phyloP scores from a whole-genome alignment of 2,797 vertebrate genomes.

The Rhabdophis nuchalis region DNA sequence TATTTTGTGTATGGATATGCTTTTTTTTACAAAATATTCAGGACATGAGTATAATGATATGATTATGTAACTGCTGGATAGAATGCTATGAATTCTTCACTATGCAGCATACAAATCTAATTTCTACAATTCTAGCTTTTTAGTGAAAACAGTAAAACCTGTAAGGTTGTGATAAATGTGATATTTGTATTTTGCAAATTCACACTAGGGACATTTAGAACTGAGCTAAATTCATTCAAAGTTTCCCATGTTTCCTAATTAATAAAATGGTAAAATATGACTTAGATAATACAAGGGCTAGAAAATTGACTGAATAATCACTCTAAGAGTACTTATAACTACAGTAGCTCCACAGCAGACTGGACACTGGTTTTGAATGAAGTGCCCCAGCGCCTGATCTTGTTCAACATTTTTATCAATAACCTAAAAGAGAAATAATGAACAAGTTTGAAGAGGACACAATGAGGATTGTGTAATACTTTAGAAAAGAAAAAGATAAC shows the following conservation, averaged over 20 bases:
- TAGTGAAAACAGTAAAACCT: neutral
- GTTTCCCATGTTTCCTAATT: neutral
- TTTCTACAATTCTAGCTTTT: neutral
- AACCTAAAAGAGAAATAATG: neutral
- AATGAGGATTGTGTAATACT: neutral
- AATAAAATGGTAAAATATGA: neutral
- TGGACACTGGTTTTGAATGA: neutral
- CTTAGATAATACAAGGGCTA: neutral
- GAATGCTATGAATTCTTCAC: constrained; percentile 12
- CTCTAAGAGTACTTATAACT: neutral
- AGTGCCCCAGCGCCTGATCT: neutral
- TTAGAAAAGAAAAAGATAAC: neutral
- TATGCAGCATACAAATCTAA: neutral
- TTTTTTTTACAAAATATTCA: constrained; percentile 29
- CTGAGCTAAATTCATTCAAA: neutral
- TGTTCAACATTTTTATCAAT: neutral
- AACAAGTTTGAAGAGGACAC: neutral
- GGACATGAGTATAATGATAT: constrained; percentile 24
- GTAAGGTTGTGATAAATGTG: neutral
- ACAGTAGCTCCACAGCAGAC: neutral
- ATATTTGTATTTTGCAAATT: neutral
- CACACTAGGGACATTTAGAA: neutral
- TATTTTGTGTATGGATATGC: constrained; percentile 34
- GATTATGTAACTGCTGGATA: constrained; percentile 40
- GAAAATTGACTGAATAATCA: neutral